These are phyloP conservation scores for Oscheius sp. DNA, from an alignment of 1,140 invertebrate species.

Conservation along the genomic window DNA sequence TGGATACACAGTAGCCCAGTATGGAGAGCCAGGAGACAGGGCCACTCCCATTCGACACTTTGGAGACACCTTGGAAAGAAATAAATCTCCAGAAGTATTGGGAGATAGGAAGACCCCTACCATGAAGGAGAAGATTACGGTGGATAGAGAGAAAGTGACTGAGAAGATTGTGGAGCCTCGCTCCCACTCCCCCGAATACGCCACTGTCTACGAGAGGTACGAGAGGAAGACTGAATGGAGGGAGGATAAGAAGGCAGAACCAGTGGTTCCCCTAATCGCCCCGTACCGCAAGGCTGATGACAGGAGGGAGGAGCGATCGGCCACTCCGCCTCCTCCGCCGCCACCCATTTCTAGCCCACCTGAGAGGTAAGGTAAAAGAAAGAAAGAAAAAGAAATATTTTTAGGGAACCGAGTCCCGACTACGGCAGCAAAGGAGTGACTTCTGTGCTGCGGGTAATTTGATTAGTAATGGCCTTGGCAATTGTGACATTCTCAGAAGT, in stretches of 20 bases:
- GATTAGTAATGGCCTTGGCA: conserved; percentile 7
- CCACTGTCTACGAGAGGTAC: conserved; percentile 29
- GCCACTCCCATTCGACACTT: conserved; percentile 18
- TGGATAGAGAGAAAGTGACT: too few relatives aligned
- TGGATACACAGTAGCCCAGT: conserved; percentile 37
- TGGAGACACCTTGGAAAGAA: conserved; percentile 29
- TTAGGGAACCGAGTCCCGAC: not conserved
- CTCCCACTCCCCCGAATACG: conserved; percentile 23
- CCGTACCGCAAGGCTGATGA: not conserved
- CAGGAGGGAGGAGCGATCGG: not conserved
- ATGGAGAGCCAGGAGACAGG: conserved; percentile 12
- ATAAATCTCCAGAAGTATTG: too few relatives aligned
- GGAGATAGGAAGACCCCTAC: too few relatives aligned
- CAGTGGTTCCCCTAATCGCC: not conserved
- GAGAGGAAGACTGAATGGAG: conserved; percentile 7
- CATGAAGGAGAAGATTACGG: too few relatives aligned
- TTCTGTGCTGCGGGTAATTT: not conserved
- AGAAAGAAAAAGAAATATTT: not conserved
- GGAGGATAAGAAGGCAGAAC: not conserved
- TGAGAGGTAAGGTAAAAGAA: not conserved
- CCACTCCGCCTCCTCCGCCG: not conserved
- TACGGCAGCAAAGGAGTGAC: not conserved
- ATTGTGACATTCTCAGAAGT: conserved; percentile 15
- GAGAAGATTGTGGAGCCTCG: not conserved
- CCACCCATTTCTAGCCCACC: not conserved